Conservation (phyloP, 2,797 vertebrate genomes). For the Artibeus lituratus region DNA sequence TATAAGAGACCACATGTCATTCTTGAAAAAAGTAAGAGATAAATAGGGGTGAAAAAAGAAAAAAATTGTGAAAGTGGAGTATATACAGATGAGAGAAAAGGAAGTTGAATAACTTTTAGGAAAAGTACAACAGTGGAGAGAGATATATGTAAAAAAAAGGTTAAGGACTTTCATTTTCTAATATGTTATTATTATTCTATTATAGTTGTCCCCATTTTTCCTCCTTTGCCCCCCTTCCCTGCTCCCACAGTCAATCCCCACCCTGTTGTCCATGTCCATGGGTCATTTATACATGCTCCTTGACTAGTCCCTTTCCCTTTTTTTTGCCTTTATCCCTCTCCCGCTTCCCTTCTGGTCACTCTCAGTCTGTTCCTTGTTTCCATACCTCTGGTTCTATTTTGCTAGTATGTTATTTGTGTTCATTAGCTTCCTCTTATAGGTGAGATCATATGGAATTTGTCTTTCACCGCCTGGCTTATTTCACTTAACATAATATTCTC, state of each 20-base stretch:
- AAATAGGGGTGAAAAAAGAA: background rate
- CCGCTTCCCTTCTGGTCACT: background rate
- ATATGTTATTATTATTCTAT: background rate
- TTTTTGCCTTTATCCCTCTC: background rate
- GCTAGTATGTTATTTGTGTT: background rate
- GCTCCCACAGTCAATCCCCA: background rate
- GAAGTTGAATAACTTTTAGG: background rate
- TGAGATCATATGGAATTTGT: background rate
- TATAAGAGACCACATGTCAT: background rate
- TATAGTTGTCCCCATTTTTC: background rate
- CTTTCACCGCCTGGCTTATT: background rate
- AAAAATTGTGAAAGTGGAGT: background rate
- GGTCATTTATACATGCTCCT: background rate
- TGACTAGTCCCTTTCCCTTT: background rate
- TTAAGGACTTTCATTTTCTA: background rate
- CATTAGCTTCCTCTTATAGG: background rate
- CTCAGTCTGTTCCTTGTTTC: background rate
- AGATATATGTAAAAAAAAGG: background rate
- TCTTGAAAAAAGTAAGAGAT: background rate
- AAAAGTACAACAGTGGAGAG: background rate
- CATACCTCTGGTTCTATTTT: background rate
- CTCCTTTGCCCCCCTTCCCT: background rate
- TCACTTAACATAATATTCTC: background rate
- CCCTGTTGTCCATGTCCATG: background rate
- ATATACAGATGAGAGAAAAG: background rate